These are phyloP conservation scores for Gopherus evgoodei DNA, from an alignment of 2,113 vertebrate species.

Conservation along the genomic window DNA sequence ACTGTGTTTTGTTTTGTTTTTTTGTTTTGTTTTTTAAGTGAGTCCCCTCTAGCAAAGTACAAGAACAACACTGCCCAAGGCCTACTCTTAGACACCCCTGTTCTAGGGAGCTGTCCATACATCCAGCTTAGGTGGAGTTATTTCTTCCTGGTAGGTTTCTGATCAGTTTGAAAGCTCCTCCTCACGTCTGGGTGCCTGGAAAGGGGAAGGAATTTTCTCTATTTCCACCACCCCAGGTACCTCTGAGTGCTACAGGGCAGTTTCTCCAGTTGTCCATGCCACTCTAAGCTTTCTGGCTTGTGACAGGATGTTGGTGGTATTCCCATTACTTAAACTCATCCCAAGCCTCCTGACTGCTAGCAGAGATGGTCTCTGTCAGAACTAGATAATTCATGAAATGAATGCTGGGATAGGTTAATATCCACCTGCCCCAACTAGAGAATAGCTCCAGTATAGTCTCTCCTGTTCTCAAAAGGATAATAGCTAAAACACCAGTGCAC, in stretches of 20 bases:
- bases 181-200: background rate
- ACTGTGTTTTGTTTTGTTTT: background rate
- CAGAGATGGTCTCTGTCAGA: background rate
- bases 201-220: fast-evolving
- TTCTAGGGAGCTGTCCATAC: background rate
- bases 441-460: background rate
- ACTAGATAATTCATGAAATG: background rate
- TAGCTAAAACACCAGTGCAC: background rate
- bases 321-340: background rate
- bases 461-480: background rate
- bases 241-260: background rate
- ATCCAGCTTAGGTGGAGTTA: background rate
- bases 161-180: fast-evolving
- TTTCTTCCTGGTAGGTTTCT: background rate
- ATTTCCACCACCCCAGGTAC: background rate
- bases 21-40: no score
- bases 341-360: background rate
- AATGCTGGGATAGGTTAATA: no score
- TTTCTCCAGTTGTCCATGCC: background rate
- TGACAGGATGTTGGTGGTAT: background rate
- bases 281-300: background rate
- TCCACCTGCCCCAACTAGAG: background rate
- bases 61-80: background rate
- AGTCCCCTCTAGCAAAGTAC: background rate
- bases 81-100: background rate